A percentile compares a stretch with the other conserved stretches of the same genome.
Evolutionary conservation across 2,797 vertebrate genomes (phyloP).

Genomic region (Choloepus didactylus): DNA sequence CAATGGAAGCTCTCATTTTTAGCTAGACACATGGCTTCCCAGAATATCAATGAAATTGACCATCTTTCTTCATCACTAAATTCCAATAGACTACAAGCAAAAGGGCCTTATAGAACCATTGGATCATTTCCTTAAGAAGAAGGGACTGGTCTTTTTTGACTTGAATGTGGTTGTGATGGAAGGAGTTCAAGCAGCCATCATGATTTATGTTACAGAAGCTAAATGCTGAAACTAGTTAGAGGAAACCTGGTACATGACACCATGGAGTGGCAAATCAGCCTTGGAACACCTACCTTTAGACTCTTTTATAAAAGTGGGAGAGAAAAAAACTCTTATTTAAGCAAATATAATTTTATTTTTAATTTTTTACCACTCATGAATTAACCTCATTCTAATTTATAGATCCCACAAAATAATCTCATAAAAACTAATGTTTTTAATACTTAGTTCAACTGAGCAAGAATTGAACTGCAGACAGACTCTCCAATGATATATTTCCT

Average conservation of each 20-base stretch:
- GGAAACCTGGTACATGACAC: neutral
- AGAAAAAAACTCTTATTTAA: neutral
- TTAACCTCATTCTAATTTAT: neutral
- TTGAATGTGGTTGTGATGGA: neutral
- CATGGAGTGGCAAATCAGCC: neutral
- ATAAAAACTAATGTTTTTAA: neutral
- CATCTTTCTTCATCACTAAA: neutral
- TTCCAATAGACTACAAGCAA: neutral
- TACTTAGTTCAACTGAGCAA: conserved; percentile 6
- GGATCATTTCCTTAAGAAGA: neutral
- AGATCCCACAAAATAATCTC: neutral
- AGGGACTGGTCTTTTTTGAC: neutral
- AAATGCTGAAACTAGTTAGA: neutral
- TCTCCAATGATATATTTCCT: neutral
- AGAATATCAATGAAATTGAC: neutral
- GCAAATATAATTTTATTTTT: neutral
- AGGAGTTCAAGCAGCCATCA: neutral
- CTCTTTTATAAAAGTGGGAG: neutral
- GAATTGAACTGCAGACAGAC: neutral
- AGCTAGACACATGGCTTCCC: neutral
- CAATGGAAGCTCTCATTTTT: neutral
- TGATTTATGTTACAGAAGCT: neutral
- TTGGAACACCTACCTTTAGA: neutral
- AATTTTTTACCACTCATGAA: neutral
- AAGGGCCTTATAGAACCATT: neutral